These are phyloP conservation scores for Scartelaos histophorus DNA, from an alignment of 2,113 vertebrate genomes.

Conservation along the genomic window DNA sequence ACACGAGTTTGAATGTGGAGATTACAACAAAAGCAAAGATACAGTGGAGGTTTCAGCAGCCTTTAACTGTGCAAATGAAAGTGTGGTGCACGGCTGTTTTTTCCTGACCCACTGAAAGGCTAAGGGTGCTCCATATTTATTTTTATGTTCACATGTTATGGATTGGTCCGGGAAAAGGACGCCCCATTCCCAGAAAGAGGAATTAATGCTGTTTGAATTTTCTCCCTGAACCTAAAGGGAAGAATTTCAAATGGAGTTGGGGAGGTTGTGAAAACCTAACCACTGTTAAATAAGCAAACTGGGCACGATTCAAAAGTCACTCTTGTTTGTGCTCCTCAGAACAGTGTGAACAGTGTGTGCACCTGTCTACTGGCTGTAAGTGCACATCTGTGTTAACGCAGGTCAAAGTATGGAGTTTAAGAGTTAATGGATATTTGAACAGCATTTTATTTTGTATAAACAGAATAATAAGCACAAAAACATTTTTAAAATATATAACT, in stretches of 20 bases:
- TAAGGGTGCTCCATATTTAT: constrained; percentile 68
- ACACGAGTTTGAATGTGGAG: constrained; percentile 12
- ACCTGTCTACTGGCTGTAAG: constrained; percentile 38
- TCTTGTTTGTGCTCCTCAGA: constrained; percentile 58
- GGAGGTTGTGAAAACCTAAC: constrained; percentile 57
- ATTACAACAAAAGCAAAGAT: constrained; percentile 3
- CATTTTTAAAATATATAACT: not conserved
- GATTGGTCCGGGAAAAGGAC: constrained; percentile 74
- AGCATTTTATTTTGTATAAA: not conserved
- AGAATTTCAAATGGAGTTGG: constrained; percentile 41
- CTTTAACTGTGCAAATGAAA: constrained; percentile 9
- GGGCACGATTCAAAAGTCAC: constrained; percentile 50
- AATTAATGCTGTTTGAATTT: constrained; percentile 73
- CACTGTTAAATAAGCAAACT: constrained; percentile 60
- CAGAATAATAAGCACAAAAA: not conserved
- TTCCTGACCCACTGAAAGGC: constrained; percentile 51
- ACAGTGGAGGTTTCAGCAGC: not conserved
- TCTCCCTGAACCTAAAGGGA: constrained; percentile 53
- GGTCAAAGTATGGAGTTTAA: not conserved
- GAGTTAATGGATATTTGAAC: not conserved
- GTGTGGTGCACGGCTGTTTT: constrained; percentile 46
- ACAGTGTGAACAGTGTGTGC: constrained; percentile 33
- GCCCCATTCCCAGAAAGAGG: constrained; percentile 73
- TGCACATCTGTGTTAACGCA: constrained; percentile 15
- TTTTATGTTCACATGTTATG: constrained; percentile 78